Evolutionary conservation across 2,797 vertebrate species (phyloP), one percentile per base, ranked within the genome.

Genomic region (Epinephelus coioides): DNA sequence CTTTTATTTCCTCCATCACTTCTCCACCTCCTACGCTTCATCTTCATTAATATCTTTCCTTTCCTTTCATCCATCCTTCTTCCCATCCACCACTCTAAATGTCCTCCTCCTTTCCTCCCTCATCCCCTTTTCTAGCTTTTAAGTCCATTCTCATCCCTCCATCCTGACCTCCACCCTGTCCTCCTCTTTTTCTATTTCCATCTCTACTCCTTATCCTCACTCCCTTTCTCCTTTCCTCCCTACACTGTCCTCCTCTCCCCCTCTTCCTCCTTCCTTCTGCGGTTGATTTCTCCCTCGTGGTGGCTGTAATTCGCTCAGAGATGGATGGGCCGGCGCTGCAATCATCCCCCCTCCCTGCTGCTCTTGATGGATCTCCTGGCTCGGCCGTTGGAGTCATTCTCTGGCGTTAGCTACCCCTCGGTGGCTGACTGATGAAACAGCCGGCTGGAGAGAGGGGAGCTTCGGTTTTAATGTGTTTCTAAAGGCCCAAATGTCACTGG

Each of bases 271-370:
- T 19, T 34, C 50, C 8, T 7, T 11, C 83, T 27, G 23, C 0
- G 2, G 65, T 62, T 83, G 80, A 79, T 81, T 85, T 65, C 76
- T 83, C 60, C 70, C 67, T 78, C 0, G 25, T 12, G 5, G 75
- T 76, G 77, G 84, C 77, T 88, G 87, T 91, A 84, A 88, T 89
- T 88, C 73, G 50, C 72, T 69, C 53, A 14, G 68, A 84, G 87
- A 90, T 63, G 79, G 85, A 91, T 92, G 86, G 18, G 8, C 6
- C 6, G 2, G 38, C 12, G 25, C 80, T 47, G 79, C 79, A 88
- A 70, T 88, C 81, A 54, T 15, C 55, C 61, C 61, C 56, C 71
- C 61, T n/a, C 57, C 77, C 78, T 3, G 25, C 73, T 66, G 79
- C 17, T 38, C 62, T 14, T 84, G 85, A 89, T 88, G 84, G 86